Evolutionary conservation across 2,888 invertebrate species (phyloP), one percentile per base, ranked within the genome.

Genomic region (Seira ritae): DNA sequence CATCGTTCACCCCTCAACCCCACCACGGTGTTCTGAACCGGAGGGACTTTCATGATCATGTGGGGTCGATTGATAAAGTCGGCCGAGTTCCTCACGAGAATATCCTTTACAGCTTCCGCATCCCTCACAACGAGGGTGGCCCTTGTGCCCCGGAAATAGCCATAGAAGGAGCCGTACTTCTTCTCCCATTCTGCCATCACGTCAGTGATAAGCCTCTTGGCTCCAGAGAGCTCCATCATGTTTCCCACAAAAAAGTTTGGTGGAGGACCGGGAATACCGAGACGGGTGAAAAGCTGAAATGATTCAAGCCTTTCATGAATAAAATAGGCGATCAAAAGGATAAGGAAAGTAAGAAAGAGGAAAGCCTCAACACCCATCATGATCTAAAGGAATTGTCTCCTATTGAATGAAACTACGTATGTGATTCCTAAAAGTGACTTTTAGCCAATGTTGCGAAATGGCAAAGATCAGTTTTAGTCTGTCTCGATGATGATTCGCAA

Each of bases 1-100:
- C 93, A 93, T 20, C 92, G 89, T 19, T 91, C 89, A 8, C 91
- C 92, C 1, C 91, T 89, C 2, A 89, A 74, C 0, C 89, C 89
- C 0, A 87, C 88, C 1, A 89, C 75, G 0, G 88, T 88, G 78
- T 87, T 68, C 17, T 75, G 71, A 0, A 89, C 42, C 1, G 89
- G 88, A 12, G 87, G 86, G 12, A 84, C 68, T n/a, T 80, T 81
- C 12, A 89, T 84, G 1, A 86, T 75, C 68, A 89, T 82, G 23
- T 82, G 83, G 6, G 90, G 88, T 24, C 90, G 85, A 71, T 90
- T 90, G 20, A 86, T 85, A 74, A 90, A 91, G 24, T 87, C 86
- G 17, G 89, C 85, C 15, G 89, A 89, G 37, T 90, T 89, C 72
- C 88, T 90, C 1, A 90, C 89, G 50, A 90, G 86, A 17, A 90